These are phyloP conservation scores for Melopsittacus undulatus DNA, from an alignment of 2,797 vertebrate species.

Conservation along the genomic window DNA sequence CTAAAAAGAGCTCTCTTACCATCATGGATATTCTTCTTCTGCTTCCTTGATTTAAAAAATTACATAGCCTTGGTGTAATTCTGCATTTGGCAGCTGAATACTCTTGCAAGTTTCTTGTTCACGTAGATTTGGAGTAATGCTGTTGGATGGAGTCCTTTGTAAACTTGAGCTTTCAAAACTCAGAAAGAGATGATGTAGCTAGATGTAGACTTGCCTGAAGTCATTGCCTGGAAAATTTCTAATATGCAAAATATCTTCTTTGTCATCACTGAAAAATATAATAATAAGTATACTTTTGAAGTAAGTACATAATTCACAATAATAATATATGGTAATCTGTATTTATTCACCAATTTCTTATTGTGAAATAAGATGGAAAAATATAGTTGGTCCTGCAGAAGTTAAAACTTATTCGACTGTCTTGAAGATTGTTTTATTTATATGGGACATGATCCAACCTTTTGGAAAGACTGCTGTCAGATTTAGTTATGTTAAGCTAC, in stretches of 20 bases:
- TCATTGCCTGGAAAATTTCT: background rate
- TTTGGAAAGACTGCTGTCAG: background rate
- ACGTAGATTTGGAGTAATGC: background rate
- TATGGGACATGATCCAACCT: background rate
- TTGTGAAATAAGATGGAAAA: background rate
- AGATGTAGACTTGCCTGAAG: background rate
- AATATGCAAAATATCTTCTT: background rate
- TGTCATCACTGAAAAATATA: background rate
- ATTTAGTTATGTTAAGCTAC: background rate
- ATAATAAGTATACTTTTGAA: background rate
- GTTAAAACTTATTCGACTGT: background rate
- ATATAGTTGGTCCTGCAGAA: background rate
- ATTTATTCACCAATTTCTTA: background rate
- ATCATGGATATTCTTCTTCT: background rate
- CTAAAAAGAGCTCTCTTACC: background rate
- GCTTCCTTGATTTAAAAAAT: background rate
- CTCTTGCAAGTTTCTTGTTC: background rate
- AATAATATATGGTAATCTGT: background rate
- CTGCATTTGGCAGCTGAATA: background rate
- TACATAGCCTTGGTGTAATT: background rate
- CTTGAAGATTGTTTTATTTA: background rate
- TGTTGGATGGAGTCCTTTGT: background rate
- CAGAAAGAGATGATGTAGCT: background rate
- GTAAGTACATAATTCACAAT: background rate
- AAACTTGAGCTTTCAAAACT: background rate